Percentiles rank a stretch among this genome's conserved stretches.
phyloP scores from a whole-genome alignment of 2,797 vertebrate species.

The Eidolon dupreanum region DNA sequence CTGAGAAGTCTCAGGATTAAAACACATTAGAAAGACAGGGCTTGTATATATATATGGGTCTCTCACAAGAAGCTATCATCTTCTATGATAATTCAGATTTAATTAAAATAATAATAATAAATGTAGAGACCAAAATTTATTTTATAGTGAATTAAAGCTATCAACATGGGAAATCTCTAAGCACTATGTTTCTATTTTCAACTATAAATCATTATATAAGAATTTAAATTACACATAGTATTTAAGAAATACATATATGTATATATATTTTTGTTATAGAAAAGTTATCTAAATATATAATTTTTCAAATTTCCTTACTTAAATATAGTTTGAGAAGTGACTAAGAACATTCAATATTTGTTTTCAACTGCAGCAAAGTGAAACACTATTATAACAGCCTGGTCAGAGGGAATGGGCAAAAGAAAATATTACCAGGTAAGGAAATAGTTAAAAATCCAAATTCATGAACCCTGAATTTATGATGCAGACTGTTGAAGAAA shows the following conservation, averaged over 20 bases:
- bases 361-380: not conserved
- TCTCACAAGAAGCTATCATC: not conserved
- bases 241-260: not conserved
- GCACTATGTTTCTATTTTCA: not conserved
- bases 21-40: not conserved
- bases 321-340: not conserved
- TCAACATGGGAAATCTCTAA: not conserved
- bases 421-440: not conserved
- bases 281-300: not conserved
- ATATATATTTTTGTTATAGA: not conserved
- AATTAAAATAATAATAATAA: constrained; percentile 15
- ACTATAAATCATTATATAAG: not conserved
- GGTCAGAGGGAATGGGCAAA: not conserved
- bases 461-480: not conserved
- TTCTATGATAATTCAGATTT: not conserved
- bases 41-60: too few species aligned
- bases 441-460: not conserved
- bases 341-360: not conserved
- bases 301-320: not conserved
- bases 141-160: not conserved
- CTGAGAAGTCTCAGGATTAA: not conserved
- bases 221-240: not conserved
- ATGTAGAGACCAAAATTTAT: not conserved
- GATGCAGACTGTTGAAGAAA: not conserved
- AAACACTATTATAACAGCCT: not conserved